Percentiles rank a stretch among this genome's conserved stretches.
phyloP scores from a whole-genome alignment of 1,140 invertebrate species.

The Hypsibius dujardini region DNA sequence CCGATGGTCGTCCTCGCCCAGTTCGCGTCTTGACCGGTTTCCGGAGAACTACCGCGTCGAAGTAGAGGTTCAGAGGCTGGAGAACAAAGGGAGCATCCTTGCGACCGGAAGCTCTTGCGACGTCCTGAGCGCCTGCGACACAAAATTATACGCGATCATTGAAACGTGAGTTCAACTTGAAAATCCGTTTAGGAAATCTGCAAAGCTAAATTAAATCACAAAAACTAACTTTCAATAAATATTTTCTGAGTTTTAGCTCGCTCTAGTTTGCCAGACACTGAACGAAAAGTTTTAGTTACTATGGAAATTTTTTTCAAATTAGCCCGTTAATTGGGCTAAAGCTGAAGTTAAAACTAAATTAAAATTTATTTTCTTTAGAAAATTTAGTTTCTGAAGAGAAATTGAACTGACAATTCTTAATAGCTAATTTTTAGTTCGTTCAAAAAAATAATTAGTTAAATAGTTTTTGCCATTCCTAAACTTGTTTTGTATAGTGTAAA shows the following conservation, averaged over 20 bases:
- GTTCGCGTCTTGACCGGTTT: background rate
- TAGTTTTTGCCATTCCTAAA: too few relatives aligned
- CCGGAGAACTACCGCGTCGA: constrained; percentile 12
- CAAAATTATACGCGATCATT: background rate
- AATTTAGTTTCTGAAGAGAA: too few relatives aligned
- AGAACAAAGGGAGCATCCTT: background rate
- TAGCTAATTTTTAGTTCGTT: too few relatives aligned
- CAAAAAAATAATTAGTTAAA: too few relatives aligned
- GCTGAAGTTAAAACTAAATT: too few relatives aligned
- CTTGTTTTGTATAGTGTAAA: too few relatives aligned
- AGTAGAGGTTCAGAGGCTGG: background rate
- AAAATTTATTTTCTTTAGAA: too few relatives aligned
- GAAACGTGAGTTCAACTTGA: background rate
- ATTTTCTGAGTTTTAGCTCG: too few relatives aligned
- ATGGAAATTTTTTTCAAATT: background rate
- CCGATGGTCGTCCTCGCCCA: background rate
- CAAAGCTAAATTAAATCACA: background rate
- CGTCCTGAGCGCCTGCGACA: constrained; percentile 7
- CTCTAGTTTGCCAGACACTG: background rate
- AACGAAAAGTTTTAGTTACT: background rate
- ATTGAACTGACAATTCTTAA: too few relatives aligned
- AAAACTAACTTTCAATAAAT: too few relatives aligned
- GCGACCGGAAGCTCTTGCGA: background rate
- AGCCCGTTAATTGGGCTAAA: too few relatives aligned
- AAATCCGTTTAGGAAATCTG: background rate